Base-by-base conservation (phyloP, 2,888 invertebrate genomes). In the Orthosia gracilis region DNA sequence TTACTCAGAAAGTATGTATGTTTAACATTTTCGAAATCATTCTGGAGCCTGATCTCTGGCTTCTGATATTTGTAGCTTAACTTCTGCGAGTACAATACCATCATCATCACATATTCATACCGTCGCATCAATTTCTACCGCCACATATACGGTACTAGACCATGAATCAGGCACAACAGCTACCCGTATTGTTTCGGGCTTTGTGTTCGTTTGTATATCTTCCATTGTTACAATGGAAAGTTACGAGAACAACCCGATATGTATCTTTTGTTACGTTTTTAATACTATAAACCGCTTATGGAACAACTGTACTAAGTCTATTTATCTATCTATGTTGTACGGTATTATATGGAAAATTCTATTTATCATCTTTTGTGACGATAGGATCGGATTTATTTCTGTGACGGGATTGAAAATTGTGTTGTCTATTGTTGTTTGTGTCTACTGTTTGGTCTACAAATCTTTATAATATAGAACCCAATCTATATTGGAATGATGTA, bases 271-370 rank as follows among this genome's bases (percentile, higher is more conserved):
- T 87, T 82, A 76, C 66, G 78, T 78, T 87, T 87, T 84, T 88
- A 88, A 90, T 89, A 87, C 88, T 82, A 84, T 90, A 87, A 90
- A 89, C 90, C 88, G 85, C 89, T 90, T 89, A 87, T 55, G 11
- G 64, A 49, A 61, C 47, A 73, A 57, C 76, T 66, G 62, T 81
- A 23, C 23, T 47, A n/a, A 40, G 40, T 40, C 50, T 26, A 18
- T 13, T n/a, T 4, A 9, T 26, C 2, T 31, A 47, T 47, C 45
- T 66, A 17, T 50, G 54, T 26, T 54, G 74, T 70, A 50, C n/a
- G 23, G 45, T 58, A 83, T 78, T 68, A 63, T 64, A 65, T 72
- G 50, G 63, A 75, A 83, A 74, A 71, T 68, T 73, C 23, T 72
- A 66, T 81, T 69, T 81, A 66, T 73, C 64, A 75, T 65, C 47